Evolutionary conservation across 2,888 invertebrate species (phyloP).

Genomic region (Morinoia aosen): DNA sequence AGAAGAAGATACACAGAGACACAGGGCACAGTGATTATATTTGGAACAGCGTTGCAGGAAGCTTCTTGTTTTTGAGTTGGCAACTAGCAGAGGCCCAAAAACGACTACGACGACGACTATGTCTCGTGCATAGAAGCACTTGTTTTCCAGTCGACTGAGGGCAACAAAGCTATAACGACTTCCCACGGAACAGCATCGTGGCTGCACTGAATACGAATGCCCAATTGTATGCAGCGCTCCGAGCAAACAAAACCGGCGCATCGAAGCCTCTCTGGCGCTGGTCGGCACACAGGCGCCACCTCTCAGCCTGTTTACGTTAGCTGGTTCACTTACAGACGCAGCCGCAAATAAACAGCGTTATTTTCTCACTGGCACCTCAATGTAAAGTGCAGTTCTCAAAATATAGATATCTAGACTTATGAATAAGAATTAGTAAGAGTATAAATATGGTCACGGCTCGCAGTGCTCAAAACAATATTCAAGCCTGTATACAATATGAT

Average conservation of each 20-base stretch:
- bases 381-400: background rate
- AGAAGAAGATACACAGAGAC: no score
- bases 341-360: background rate
- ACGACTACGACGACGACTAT: background rate
- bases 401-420: background rate
- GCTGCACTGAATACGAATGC: background rate
- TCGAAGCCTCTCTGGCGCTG: background rate
- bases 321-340: background rate
- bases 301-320: background rate
- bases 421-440: background rate
- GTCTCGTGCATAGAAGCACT: background rate
- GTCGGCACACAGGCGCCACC: background rate
- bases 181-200: conserved; percentile 20
- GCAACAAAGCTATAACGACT: conserved; percentile 11
- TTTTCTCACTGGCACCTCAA: background rate
- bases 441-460: background rate
- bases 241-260: background rate
- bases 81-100: background rate
- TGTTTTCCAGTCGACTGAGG: background rate
- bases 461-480: background rate
- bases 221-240: background rate
- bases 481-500: background rate
- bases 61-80: background rate
- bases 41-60: background rate
- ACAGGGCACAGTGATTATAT: no score